Evolutionary conservation across 2,888 invertebrate species (phyloP).

Genomic region (Globia sparganii): DNA sequence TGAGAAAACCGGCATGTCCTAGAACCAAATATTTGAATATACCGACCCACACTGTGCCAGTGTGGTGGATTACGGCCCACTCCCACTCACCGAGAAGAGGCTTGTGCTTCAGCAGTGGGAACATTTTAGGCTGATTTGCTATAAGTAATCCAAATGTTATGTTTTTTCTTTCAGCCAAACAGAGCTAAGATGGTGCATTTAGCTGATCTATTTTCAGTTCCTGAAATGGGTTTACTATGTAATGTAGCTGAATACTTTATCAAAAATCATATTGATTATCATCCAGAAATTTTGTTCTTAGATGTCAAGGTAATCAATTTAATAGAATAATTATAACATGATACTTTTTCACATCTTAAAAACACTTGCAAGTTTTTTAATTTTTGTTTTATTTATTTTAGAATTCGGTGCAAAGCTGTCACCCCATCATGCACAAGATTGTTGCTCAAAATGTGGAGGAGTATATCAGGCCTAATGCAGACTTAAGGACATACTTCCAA

Average conservation of each 20-base stretch:
- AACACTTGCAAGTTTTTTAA: not conserved
- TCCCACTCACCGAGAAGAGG: not conserved
- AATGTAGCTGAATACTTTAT: conserved; percentile 98
- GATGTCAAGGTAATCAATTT: conserved; percentile 94
- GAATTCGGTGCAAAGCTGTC: conserved; percentile 96
- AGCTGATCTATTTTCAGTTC: conserved; percentile 98
- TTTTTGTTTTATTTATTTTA: conserved; percentile 79
- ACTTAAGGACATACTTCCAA: conserved; percentile 94
- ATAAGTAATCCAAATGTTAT: not conserved
- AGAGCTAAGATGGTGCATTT: conserved; percentile 97
- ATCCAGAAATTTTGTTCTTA: conserved; percentile 98
- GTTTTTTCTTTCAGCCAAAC: conserved; percentile 86
- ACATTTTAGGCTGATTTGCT: not conserved
- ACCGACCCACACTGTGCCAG: not conserved
- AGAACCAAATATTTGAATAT: not conserved
- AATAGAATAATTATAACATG: not conserved
- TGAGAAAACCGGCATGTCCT: not conserved
- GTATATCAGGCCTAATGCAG: conserved; percentile 94
- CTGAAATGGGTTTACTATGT: conserved; percentile 98
- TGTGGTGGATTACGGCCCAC: not conserved
- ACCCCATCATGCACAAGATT: conserved; percentile 96
- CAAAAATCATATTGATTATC: conserved; percentile 96
- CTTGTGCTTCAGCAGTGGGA: not conserved
- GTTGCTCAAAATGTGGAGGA: conserved; percentile 95
- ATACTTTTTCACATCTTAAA: not conserved